A percentile compares a stretch with the other conserved stretches of the same genome.
These are phyloP conservation scores for Macropus fuliginosus DNA, from an alignment of 2,797 vertebrate genomes.

Conservation along the genomic window DNA sequence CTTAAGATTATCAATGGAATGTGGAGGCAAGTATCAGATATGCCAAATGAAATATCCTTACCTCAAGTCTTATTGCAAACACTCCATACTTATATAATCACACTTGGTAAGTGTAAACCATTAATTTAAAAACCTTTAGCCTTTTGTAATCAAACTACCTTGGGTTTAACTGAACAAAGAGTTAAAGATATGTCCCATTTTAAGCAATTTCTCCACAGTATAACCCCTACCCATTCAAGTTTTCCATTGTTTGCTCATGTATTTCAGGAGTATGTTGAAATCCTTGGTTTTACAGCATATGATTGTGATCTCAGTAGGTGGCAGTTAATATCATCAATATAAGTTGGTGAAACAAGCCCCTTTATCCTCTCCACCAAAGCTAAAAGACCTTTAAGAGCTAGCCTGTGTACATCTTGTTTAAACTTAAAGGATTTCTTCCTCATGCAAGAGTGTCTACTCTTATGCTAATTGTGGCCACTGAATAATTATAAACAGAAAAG, in stretches of 20 bases:
- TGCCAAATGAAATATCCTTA: constrained; percentile 52
- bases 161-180: constrained; percentile 63
- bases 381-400: neutral
- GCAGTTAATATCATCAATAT: neutral
- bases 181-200: constrained; percentile 68
- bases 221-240: constrained; percentile 42
- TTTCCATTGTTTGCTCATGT: constrained; percentile 59
- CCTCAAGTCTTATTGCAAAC: constrained; percentile 64
- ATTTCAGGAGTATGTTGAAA: constrained; percentile 40
- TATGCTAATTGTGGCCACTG: neutral
- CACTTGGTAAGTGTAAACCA: constrained; percentile 61
- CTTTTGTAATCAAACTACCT: constrained; percentile 58
- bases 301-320: neutral
- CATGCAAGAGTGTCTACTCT: neutral
- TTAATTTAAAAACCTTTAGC: constrained; percentile 63
- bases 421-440: neutral
- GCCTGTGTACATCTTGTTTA: neutral
- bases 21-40: constrained; percentile 68
- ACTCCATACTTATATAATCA: constrained; percentile 61
- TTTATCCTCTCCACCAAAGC: neutral
- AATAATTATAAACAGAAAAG: constrained; percentile 28
- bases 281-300: neutral
- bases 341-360: neutral
- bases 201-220: constrained; percentile 59
- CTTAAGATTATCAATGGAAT: constrained; percentile 76